Conservation (phyloP, 2,113 vertebrate species). For the Puma concolor region DNA sequence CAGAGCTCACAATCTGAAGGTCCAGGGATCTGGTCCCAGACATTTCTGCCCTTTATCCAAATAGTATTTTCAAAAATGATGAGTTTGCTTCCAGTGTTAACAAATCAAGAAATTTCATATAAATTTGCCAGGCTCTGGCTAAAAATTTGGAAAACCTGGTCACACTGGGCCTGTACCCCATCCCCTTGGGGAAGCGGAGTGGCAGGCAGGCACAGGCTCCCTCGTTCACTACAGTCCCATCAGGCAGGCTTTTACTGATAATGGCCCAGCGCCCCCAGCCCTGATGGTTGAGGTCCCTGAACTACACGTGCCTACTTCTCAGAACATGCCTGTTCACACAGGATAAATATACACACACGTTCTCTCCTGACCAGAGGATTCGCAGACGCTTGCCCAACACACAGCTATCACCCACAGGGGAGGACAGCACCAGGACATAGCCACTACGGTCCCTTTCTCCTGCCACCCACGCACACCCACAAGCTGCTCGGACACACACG, state of each 20-base stretch:
- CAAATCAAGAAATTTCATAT: not conserved
- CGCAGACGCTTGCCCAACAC: not conserved
- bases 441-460: not conserved
- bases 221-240: too few species aligned
- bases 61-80: not conserved
- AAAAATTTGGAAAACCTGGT: not conserved
- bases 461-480: accelerated
- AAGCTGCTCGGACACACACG: accelerated
- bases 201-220: not conserved
- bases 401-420: not conserved
- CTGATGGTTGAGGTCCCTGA: not conserved
- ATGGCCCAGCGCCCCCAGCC: accelerated
- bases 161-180: not conserved
- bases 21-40: not conserved
- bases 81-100: not conserved
- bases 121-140: not conserved
- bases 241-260: not conserved
- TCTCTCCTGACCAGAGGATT: not conserved
- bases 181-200: not conserved
- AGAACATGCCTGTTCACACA: not conserved
- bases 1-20: not conserved
- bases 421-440: accelerated
- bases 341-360: not conserved
- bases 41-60: not conserved
- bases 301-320: not conserved